These are phyloP conservation scores for Rousettus leschenaultii DNA, from an alignment of 2,113 vertebrate genomes.

Conservation along the genomic window DNA sequence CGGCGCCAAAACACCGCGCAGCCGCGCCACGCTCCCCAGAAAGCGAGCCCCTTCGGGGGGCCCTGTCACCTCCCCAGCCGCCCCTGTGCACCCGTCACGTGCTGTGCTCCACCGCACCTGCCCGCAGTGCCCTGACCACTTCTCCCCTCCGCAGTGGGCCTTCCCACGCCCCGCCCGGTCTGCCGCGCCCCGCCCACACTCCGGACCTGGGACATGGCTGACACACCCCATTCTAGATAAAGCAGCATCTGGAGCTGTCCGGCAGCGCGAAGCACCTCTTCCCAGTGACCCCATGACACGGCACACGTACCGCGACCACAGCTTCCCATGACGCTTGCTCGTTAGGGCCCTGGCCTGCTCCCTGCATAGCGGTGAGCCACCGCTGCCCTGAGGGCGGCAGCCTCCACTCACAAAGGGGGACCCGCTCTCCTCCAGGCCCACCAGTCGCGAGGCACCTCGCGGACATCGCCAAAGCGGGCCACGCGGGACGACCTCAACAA, in stretches of 20 bases:
- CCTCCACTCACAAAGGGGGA: neutral
- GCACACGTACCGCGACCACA: accelerated
- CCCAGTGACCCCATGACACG: accelerated
- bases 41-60: accelerated
- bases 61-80: neutral
- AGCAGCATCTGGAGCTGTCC: too few relatives aligned
- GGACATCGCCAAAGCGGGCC: neutral
- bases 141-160: neutral
- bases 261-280: neutral
- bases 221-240: neutral
- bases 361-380: too few relatives aligned
- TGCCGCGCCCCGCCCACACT: accelerated
- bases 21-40: accelerated
- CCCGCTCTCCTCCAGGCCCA: too few relatives aligned
- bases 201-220: neutral
- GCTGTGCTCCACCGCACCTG: accelerated
- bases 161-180: neutral
- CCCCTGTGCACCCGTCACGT: accelerated
- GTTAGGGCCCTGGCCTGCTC: too few relatives aligned
- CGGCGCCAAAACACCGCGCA: accelerated
- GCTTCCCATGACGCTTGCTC: accelerated
- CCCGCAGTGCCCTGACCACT: accelerated
- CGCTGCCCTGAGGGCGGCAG: neutral
- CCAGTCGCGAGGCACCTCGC: neutral
- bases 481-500: accelerated